These are phyloP conservation scores for Leiothrix lutea DNA, from an alignment of 2,113 vertebrate genomes.

Conservation along the genomic window DNA sequence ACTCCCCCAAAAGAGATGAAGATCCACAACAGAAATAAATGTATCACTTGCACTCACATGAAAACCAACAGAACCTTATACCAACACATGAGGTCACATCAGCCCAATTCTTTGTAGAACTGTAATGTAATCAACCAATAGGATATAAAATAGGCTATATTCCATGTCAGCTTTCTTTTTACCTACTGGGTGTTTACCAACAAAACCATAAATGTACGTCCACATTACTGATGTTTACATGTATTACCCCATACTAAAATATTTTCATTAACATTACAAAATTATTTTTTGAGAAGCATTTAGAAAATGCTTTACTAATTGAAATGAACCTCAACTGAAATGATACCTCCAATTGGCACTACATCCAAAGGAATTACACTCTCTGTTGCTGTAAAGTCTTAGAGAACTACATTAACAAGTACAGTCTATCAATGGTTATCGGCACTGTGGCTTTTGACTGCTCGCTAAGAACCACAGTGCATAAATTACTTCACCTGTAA, in stretches of 20 bases:
- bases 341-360: constrained; percentile 40
- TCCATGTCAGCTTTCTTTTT: background rate
- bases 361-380: constrained; percentile 24
- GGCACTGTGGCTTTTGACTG: constrained; percentile 53
- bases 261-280: constrained; percentile 27
- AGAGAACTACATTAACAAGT: constrained; percentile 40
- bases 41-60: background rate
- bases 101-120: background rate
- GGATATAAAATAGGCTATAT: background rate
- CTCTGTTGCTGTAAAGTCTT: constrained; percentile 11
- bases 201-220: background rate
- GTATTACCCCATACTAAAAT: constrained; percentile 20
- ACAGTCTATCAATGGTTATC: constrained; percentile 56
- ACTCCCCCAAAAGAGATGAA: background rate
- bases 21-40: background rate
- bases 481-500: constrained; percentile 57
- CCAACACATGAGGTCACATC: background rate
- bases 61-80: background rate
- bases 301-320: constrained; percentile 38
- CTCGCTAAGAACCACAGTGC: constrained; percentile 41
- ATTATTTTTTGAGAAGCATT: constrained; percentile 20
- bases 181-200: background rate
- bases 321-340: background rate
- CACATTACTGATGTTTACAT: background rate
- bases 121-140: background rate